Evolutionary conservation across 2,888 invertebrate genomes (phyloP).

Genomic region (Frankliniella fusca): DNA sequence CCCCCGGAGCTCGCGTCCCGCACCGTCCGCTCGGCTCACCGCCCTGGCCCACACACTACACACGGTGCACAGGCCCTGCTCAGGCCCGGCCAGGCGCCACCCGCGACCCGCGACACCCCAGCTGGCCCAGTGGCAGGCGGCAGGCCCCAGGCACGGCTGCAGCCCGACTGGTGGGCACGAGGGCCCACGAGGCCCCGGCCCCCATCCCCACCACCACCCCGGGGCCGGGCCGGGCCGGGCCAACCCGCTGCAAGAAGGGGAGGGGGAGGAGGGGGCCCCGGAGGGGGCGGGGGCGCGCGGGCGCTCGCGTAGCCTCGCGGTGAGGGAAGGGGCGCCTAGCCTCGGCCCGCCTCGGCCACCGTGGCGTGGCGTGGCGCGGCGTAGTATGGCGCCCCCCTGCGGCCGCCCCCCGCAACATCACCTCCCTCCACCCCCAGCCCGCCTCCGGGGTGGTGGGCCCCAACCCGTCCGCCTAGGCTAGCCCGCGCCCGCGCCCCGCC

Average conservation of each 20-base stretch:
- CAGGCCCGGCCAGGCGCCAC: neutral
- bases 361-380: neutral
- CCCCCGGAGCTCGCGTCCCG: no score
- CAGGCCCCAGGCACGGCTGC: conserved; percentile 14
- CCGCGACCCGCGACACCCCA: neutral
- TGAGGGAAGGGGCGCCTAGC: neutral
- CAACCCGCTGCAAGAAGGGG: neutral
- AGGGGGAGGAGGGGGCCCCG: neutral
- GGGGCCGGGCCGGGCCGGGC: neutral
- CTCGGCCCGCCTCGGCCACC: neutral
- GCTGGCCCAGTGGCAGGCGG: neutral
- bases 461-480: neutral
- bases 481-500: no score
- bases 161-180: conserved; percentile 1
- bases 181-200: neutral
- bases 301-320: neutral
- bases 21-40: neutral
- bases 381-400: conserved; percentile 2
- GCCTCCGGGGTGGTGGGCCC: neutral
- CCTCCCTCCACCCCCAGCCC: neutral
- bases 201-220: neutral
- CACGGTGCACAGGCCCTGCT: neutral
- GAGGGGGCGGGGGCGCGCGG: neutral
- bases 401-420: neutral
- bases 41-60: neutral